phyloP scores from a whole-genome alignment of 2,888 invertebrate genomes.

The Ophion costatus region DNA sequence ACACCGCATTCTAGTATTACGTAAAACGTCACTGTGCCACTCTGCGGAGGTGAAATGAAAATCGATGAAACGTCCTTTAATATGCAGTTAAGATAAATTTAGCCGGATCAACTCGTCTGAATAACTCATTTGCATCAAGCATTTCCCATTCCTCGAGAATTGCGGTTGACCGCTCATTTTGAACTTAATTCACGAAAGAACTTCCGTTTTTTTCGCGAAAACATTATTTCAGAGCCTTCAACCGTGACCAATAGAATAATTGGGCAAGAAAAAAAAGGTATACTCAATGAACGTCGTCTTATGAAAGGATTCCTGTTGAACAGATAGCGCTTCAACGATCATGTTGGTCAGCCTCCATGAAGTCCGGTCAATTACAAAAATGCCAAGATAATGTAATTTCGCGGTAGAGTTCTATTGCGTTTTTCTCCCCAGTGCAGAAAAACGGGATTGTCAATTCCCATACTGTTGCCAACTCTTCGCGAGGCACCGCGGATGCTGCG shows the following conservation, averaged over 20 bases:
- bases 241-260: neutral
- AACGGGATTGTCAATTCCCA: too few relatives aligned
- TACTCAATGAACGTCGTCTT: neutral
- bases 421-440: too few relatives aligned
- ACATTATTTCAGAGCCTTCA: neutral
- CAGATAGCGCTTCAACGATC: neutral
- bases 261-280: neutral
- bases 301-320: neutral
- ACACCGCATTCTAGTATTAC: neutral
- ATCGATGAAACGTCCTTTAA: constrained; percentile 48
- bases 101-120: constrained; percentile 19
- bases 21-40: constrained; percentile 14
- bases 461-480: neutral
- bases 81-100: constrained; percentile 35
- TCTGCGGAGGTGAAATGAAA: constrained; percentile 9
- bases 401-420: too few relatives aligned
- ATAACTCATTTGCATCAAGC: constrained; percentile 35
- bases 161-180: neutral
- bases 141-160: neutral
- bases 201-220: neutral
- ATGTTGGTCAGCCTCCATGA: too few relatives aligned
- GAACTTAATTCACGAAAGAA: neutral
- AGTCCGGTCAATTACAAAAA: neutral
- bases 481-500: too few relatives aligned
- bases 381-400: neutral